Base-by-base conservation (phyloP, 2,888 invertebrate species). In the Candidula unifasciata region DNA sequence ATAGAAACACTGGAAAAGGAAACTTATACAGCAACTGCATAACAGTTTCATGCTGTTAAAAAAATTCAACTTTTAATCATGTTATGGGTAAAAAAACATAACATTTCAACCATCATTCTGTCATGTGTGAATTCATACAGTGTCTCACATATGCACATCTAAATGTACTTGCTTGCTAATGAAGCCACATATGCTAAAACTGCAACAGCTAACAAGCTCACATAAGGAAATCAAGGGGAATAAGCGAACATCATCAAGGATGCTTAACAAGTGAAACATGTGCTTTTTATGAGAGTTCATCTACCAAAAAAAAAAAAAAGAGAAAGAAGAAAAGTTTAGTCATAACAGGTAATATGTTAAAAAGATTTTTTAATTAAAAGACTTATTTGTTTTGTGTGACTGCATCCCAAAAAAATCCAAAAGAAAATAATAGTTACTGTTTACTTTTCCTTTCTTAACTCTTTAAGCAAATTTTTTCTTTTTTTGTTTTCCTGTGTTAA, bases 1-100 rank as follows among this genome's bases (percentile, higher is more conserved):
- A 24, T 5, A 60, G n/a, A 13, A 60, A 60, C n/a, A 60, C 60
- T 60, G 6, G 24, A 5, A 5, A 21, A 21, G 5, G 3, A 60
- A 60, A 60, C 3, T 13, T 24, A 16, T n/a, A 60, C 24, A 60
- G n/a, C n/a, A 24, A 24, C 24, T 24, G n/a, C 30, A 54, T 74
- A 21, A 1, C 30, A 74, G n/a, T 54, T 30, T 74, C 74, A 74
- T 74, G 74, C 74, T 52, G 74, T 74, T 74, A 74, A 74, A 27
- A 74, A 27, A 74, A 30, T 54, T 30, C 52, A 44, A 44, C 52
- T 18, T 16, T 21, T 24, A 74, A 74, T 13, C 44, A 44, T 44
- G n/a, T 71, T 71, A 44, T n/a, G 10, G 52, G 74, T 74, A 54
- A 30, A 16, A 16, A 74, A 18, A 54, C 27, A 74, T 52, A 74